Evolutionary conservation across 2,797 vertebrate species (phyloP), one percentile per base, ranked within the genome.

Genomic region (Erpetoichthys calabaricus): DNA sequence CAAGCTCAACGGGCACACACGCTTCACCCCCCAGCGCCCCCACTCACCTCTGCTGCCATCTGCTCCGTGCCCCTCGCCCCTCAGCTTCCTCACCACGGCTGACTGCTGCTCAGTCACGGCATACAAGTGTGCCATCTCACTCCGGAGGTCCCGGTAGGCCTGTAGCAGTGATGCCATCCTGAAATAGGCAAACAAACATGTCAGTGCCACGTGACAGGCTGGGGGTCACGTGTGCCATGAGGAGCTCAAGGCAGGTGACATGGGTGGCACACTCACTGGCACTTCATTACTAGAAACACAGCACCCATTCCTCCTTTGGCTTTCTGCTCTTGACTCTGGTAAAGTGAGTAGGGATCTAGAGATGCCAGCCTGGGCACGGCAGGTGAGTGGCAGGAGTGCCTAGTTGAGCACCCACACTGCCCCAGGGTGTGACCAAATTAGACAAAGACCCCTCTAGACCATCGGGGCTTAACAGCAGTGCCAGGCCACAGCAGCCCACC

Each of bases 41-140:
- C 62, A 82, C 86, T 88, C 85, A 74, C 86, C 86, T 86, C 80
- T 83, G 71, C 75, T 84, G 71, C 75, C 84, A 71, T 74, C 56
- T 52, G 61, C 64, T 65, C 73, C 44, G 6, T 45, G 49, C 45
- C 51, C 45, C 8, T 45, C 47, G 58, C 54, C 63, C 73, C 73
- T 78, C 75, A 86, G 67, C 71, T 82, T 86, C 58, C 55, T 79
- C 43, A 88, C 71, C 62, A 85, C 6, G 63, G 84, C 78, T 46
- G 77, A 67, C 74, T 88, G 86, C 69, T 76, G 59, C 59, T 77
- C 72, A 61, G 81, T 71, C 75, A 84, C 80, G 25, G 82, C 67
- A 64, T 63, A 79, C 67, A 88, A 68, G 68, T 80, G 81, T 53
- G 84, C 82, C 79, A 84, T 78, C 68, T 88, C 84, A 66, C 70